These are phyloP conservation scores for Atlantisia rogersi DNA, from an alignment of 2,113 vertebrate genomes.

Conservation along the genomic window DNA sequence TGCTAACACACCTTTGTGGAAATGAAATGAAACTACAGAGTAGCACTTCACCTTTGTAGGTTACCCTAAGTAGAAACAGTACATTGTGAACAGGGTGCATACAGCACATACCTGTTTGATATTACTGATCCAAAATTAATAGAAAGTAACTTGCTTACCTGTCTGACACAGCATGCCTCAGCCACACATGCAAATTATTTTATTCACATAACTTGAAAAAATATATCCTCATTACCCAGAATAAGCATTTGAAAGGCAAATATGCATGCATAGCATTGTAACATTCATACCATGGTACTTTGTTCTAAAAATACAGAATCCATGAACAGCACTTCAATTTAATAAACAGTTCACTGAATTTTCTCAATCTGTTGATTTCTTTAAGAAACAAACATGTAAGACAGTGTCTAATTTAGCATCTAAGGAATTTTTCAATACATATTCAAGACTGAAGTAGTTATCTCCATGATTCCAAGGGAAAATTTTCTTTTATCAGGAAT, in stretches of 20 bases:
- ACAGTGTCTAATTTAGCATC: slow-evolving; percentile 15
- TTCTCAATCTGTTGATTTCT: background rate
- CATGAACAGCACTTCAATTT: slow-evolving; percentile 72
- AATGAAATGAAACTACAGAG: slow-evolving; percentile 74
- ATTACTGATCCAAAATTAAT: slow-evolving; percentile 27
- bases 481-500: background rate
- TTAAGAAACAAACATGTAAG: slow-evolving; percentile 30
- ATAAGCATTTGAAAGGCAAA: slow-evolving; percentile 76
- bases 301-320: slow-evolving; percentile 72
- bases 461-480: background rate
- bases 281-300: slow-evolving; percentile 75
- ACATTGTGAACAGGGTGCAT: slow-evolving; percentile 16
- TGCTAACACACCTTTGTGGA: slow-evolving; percentile 71
- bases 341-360: slow-evolving; percentile 47
- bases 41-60: slow-evolving; percentile 39
- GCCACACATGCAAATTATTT: slow-evolving; percentile 83
- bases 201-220: slow-evolving; percentile 73
- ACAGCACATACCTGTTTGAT: slow-evolving; percentile 8
- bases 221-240: slow-evolving; percentile 70
- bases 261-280: slow-evolving; percentile 79
- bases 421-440: background rate
- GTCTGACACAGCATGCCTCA: slow-evolving; percentile 85
- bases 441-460: background rate
- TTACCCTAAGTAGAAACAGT: slow-evolving; percentile 20
- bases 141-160: slow-evolving; percentile 76